Percentiles rank a stretch among this genome's conserved stretches.
Evolutionary conservation across 2,888 invertebrate genomes (phyloP).

Genomic region (Lasioglossum morio): DNA sequence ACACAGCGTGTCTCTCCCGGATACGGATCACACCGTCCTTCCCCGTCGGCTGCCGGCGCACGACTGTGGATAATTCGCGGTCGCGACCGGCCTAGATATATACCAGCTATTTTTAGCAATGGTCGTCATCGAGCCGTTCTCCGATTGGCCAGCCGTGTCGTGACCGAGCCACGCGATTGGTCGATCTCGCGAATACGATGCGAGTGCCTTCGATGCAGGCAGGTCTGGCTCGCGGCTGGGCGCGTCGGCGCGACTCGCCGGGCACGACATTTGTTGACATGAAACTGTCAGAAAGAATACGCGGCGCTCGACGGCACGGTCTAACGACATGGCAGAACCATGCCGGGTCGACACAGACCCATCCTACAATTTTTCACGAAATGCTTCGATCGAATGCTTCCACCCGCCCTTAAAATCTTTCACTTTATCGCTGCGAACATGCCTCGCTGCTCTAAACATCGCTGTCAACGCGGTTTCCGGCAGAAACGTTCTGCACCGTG

Average conservation of each 20-base stretch:
- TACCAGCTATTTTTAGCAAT: conserved; percentile 82
- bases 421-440: not conserved
- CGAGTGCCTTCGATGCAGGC: conserved; percentile 60
- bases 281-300: conserved; percentile 79
- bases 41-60: conserved; percentile 82
- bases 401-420: not conserved
- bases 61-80: conserved; percentile 82
- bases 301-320: conserved; percentile 11
- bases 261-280: conserved; percentile 82
- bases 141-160: conserved; percentile 79
- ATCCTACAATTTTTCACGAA: not conserved
- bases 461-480: not conserved
- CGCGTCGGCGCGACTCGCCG: conserved; percentile 72
- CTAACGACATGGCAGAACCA: not conserved
- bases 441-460: not conserved
- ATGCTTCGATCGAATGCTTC: no score
- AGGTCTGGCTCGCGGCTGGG: conserved; percentile 65
- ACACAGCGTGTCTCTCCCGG: conserved; percentile 40
- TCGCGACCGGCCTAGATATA: conserved; percentile 83
- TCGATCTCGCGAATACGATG: conserved; percentile 68
- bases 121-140: conserved; percentile 75
- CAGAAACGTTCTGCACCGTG: not conserved
- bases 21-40: conserved; percentile 61
- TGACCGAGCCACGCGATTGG: conserved; percentile 70
- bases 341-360: not conserved